A percentile compares a stretch with the other conserved stretches of the same genome.
Conservation (phyloP, 1,140 invertebrate species). For the Bathynomus jamesi region DNA sequence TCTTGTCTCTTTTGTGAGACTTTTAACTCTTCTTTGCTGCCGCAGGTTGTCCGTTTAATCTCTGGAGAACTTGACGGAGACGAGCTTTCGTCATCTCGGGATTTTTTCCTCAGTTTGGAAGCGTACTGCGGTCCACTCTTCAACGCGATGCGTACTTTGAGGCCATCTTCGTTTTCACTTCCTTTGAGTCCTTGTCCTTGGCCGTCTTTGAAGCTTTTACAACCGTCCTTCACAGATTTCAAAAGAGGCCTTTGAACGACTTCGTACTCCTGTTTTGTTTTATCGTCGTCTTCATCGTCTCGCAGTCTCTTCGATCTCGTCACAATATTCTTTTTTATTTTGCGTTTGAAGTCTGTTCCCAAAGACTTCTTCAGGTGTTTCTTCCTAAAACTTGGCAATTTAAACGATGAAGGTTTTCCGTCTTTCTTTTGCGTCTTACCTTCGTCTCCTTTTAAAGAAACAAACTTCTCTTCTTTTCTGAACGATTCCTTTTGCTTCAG, state of each 20-base stretch:
- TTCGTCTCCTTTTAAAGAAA: no score
- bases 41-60: no score
- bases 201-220: background rate
- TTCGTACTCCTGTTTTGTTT: background rate
- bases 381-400: no score
- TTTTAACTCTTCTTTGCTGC: background rate
- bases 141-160: background rate
- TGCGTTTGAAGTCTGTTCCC: no score
- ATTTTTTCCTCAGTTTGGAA: no score
- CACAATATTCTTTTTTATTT: constrained; percentile 8
- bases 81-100: no score
- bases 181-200: background rate
- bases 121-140: no score
- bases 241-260: background rate
- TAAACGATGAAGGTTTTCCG: background rate
- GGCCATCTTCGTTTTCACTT: background rate
- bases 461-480: background rate
- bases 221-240: background rate
- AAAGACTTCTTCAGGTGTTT: no score
- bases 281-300: background rate
- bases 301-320: constrained; percentile 10
- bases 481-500: background rate
- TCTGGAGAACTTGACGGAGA: no score
- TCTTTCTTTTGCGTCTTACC: background rate
- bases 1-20: no score